A percentile compares a stretch with the other conserved stretches of the same genome.
phyloP scores from a whole-genome alignment of 2,113 vertebrate species.

The Myrmecophaga tridactyla region DNA sequence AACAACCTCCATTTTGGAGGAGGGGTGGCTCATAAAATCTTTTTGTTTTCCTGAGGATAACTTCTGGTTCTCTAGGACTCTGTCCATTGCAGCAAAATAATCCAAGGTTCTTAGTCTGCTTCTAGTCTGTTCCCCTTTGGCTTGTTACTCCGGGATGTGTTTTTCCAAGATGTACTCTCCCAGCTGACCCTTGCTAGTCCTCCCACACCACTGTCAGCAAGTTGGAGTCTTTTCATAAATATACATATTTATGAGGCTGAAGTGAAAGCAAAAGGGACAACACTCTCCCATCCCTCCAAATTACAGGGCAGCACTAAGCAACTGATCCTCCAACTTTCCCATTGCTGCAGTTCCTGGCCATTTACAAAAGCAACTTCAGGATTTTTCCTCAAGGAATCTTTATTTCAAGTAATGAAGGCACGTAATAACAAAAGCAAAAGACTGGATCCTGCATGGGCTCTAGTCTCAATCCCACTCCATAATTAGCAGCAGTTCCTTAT shows the following conservation, averaged over 20 bases:
- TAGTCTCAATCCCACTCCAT: slow-evolving; percentile 1
- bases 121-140: neutral
- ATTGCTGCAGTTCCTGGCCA: neutral
- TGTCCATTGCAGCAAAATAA: neutral
- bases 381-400: neutral
- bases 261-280: neutral
- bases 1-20: neutral
- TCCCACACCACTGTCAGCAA: neutral
- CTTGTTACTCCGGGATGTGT: neutral
- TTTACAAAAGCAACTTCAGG: neutral
- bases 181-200: neutral
- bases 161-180: neutral
- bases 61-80: neutral
- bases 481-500: neutral
- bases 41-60: neutral
- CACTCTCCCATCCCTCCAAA: neutral
- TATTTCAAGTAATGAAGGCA: slow-evolving; percentile 36
- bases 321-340: neutral
- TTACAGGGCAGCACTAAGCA: neutral
- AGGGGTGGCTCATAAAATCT: neutral
- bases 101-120: neutral
- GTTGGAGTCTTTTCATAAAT: neutral
- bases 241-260: neutral
- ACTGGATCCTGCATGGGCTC: neutral
- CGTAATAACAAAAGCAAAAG: neutral